Percentiles rank a stretch among this genome's conserved stretches.
phyloP scores from a whole-genome alignment of 2,113 vertebrate genomes.

The Coryphaenoides rupestris region DNA sequence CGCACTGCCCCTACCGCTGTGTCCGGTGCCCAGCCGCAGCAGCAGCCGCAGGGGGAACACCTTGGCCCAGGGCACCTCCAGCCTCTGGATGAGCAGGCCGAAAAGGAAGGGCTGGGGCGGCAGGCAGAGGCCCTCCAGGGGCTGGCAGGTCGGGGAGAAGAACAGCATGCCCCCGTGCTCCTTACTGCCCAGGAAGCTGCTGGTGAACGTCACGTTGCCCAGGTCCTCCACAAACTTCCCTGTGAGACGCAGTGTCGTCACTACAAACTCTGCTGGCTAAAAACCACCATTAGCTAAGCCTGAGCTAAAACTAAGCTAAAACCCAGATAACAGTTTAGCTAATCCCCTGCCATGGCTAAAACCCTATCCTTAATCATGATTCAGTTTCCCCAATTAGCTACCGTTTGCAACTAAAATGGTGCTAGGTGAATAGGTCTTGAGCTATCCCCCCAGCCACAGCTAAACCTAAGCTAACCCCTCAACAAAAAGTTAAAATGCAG shows the following conservation, averaged over 20 bases:
- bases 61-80: conserved; percentile 94
- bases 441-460: too few species aligned
- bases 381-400: too few species aligned
- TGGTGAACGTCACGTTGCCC: conserved; percentile 87
- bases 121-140: conserved; percentile 75
- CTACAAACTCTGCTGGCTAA: too few species aligned
- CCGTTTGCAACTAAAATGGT: too few species aligned
- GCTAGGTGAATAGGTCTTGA: too few species aligned
- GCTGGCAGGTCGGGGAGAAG: conserved; percentile 83
- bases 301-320: too few species aligned
- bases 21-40: conserved; percentile 85
- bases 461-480: too few species aligned
- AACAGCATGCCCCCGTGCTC: conserved; percentile 93
- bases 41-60: conserved; percentile 92
- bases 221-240: conserved; percentile 86
- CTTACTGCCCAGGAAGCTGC: conserved; percentile 84
- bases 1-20: conserved; percentile 72
- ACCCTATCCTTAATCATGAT: too few species aligned
- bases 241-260: conserved; percentile 49
- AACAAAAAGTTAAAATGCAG: too few species aligned
- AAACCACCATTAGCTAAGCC: too few species aligned
- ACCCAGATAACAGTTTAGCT: too few species aligned
- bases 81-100: conserved; percentile 89
- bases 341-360: too few species aligned
- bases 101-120: conserved; percentile 84